phyloP scores from a whole-genome alignment of 2,113 vertebrate genomes.

The Chascanopsetta lugubris region DNA sequence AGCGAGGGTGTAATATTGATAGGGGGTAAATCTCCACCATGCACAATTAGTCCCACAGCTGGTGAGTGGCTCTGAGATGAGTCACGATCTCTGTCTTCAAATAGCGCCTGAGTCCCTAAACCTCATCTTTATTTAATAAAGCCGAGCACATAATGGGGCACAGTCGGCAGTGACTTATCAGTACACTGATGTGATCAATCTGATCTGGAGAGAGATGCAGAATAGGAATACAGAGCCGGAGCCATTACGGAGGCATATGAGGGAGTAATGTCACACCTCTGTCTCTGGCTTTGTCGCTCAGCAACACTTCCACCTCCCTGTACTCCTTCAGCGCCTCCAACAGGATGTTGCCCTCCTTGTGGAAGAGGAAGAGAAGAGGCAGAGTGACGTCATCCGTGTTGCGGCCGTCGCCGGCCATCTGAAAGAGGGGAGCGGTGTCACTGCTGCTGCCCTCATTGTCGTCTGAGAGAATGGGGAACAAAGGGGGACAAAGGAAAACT shows the following conservation, averaged over 20 bases:
- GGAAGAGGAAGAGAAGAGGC: conserved; percentile 96
- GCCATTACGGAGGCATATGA: neutral
- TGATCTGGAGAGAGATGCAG: neutral
- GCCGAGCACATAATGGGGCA: conserved; percentile 18
- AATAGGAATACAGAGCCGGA: conserved; percentile 1
- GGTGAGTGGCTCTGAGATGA: conserved; percentile 44
- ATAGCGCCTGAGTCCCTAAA: conserved; percentile 7
- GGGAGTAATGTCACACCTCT: conserved; percentile 82
- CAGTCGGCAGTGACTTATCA: conserved; percentile 4
- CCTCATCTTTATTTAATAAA: conserved; percentile 56
- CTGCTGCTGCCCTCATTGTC: conserved; percentile 99
- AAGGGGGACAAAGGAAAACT: neutral
- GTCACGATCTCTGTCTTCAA: conserved; percentile 25
- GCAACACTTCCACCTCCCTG: conserved; percentile 93
- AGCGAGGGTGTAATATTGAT: conserved; percentile 32
- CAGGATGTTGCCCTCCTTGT: conserved; percentile 96
- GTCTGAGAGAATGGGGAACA: conserved; percentile 76
- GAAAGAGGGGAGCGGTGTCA: conserved; percentile 97
- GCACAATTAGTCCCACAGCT: conserved; percentile 24
- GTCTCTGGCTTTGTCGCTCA: conserved; percentile 96
- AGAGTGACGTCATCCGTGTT: conserved; percentile 93
- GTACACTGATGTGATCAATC: conserved; percentile 15
- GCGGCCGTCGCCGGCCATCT: conserved; percentile 98
- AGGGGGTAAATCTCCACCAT: conserved; percentile 17
- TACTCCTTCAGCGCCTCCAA: conserved; percentile 92